These are phyloP conservation scores for Polia nebulosa DNA, from an alignment of 2,888 invertebrate genomes.

Conservation along the genomic window DNA sequence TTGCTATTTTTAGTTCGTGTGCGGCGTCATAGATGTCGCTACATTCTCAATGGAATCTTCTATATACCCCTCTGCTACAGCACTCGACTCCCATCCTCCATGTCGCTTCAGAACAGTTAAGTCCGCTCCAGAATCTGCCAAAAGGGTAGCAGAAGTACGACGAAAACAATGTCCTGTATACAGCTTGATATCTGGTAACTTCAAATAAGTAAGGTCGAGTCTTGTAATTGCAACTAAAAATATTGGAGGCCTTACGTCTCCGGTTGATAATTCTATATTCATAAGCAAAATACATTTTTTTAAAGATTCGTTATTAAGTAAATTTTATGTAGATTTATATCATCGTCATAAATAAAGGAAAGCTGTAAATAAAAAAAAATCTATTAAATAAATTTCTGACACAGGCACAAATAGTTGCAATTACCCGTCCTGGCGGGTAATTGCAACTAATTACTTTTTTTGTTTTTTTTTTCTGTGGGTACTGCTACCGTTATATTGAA, in stretches of 20 bases:
- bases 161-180: no score
- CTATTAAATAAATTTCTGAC: conserved; percentile 13
- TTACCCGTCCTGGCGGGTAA: conserved; percentile 19
- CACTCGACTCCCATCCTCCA: no score
- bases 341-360: conserved; percentile 21
- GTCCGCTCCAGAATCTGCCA: no score
- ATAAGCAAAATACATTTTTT: conserved; percentile 16
- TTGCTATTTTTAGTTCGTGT: no score
- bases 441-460: conserved; percentile 23
- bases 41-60: no score
- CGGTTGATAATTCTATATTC: conserved; percentile 27
- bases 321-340: conserved; percentile 28
- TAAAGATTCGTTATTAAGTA: conserved; percentile 21
- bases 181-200: no score
- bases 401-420: conserved; percentile 19
- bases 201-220: not conserved
- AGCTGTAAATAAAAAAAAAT: conserved; percentile 13
- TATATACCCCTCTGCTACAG: no score
- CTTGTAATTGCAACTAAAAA: conserved; percentile 11
- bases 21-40: no score
- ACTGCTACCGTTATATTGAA: conserved; percentile 21
- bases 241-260: conserved; percentile 7
- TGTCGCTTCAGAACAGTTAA: no score
- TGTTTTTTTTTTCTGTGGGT: conserved; percentile 15
- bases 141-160: no score